Evolutionary conservation across 2,888 invertebrate species (phyloP), one percentile per base, ranked within the genome.

Genomic region (Standfussiana lucernea): DNA sequence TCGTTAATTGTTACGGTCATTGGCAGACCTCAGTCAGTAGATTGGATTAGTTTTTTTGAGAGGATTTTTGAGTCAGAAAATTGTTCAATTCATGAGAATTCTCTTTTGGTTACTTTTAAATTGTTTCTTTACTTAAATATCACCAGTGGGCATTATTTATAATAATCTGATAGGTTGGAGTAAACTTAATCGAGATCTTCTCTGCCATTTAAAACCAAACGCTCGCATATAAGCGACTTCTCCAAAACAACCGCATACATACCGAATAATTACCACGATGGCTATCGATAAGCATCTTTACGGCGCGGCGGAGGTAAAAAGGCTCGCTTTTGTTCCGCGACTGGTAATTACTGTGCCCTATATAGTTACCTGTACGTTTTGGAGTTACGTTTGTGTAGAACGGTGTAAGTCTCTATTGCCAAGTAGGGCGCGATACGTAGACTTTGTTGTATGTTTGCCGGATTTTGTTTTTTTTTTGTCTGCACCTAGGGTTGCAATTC

Each of bases 311-410:
- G 28, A 53, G 37, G 69, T 75, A 74, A 82, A 79, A 83, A 79
- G 72, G 73, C 56, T 42, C 32, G 53, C 62, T 61, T 75, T 86
- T 72, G 71, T 74, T 53, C 18, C 53, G 10, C 35, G 15, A 64
- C 40, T 69, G 84, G 74, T 84, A 84, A 84, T 84, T 86, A 69
- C 84, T 64, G 40, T 72, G 84, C n/a, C 66, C 62, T 64, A 84
- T 37, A 78, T 86, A 69, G 61, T 69, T 79, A 69, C n/a, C 35
- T 35, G 72, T 61, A 28, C 64, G 15, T 64, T 82, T 18, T 4
- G 7, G n/a, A n/a, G 24, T 50, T 53, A 47, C 50, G 61, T 71
- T 71, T 77, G 59, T 56, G 32, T n/a, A 3, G 24, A 56, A 47
- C 13, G 59, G 18, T 13, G 68, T 40, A 32, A 47, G 42, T 45